phyloP scores from a whole-genome alignment of 1,140 invertebrate species.

The Drosophila sulfurigaster region DNA sequence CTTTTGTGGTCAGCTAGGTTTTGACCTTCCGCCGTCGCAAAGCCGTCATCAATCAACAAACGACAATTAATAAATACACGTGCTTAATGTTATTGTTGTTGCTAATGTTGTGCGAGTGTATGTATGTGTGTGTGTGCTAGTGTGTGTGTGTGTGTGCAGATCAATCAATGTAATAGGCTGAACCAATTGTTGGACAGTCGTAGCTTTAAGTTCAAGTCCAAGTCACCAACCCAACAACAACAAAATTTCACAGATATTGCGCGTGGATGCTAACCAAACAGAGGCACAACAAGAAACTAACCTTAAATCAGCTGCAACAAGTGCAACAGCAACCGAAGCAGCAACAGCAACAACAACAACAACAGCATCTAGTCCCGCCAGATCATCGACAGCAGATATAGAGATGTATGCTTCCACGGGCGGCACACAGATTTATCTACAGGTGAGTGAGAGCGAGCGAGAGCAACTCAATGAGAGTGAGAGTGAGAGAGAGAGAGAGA shows the following conservation, averaged over 20 bases:
- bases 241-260: conserved; percentile 75
- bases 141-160: conserved; percentile 23
- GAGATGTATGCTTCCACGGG: conserved; percentile 84
- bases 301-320: conserved; percentile 51
- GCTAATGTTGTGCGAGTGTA: not conserved
- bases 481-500: conserved; percentile 26
- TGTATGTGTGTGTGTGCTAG: not conserved
- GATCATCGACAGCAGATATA: conserved; percentile 61
- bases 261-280: conserved; percentile 65
- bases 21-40: conserved; percentile 63
- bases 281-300: conserved; percentile 43
- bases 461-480: not conserved
- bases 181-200: conserved; percentile 41
- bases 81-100: conserved; percentile 26
- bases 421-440: conserved; percentile 85
- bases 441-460: conserved; percentile 72
- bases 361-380: conserved; percentile 64
- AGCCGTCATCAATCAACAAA: conserved; percentile 62
- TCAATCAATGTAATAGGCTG: conserved; percentile 38
- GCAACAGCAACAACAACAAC: conserved; percentile 56
- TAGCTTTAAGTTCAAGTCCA: conserved; percentile 27
- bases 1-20: conserved; percentile 15
- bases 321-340: conserved; percentile 51
- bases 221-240: conserved; percentile 26
- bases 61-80: conserved; percentile 41